These are phyloP conservation scores for Teinopalpus imperialis DNA, from an alignment of 2,888 invertebrate genomes.

Conservation along the genomic window DNA sequence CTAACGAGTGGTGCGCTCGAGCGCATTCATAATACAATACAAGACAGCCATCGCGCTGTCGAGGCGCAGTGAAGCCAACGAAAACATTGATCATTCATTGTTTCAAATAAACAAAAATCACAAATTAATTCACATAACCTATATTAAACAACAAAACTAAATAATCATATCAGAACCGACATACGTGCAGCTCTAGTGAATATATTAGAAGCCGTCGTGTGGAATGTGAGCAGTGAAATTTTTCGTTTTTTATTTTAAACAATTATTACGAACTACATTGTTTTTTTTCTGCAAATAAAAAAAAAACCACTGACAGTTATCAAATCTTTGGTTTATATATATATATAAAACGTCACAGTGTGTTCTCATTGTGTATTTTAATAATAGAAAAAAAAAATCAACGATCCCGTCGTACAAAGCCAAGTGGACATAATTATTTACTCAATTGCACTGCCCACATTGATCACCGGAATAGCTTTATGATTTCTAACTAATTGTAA, in stretches of 20 bases:
- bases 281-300: too few relatives aligned
- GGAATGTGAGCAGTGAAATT: background rate
- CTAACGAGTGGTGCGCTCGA: background rate
- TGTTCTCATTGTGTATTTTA: too few relatives aligned
- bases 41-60: background rate
- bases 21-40: background rate
- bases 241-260: too few relatives aligned
- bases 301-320: too few relatives aligned
- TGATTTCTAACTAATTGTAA: slow-evolving; percentile 1
- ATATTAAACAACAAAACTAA: background rate
- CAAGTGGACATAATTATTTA: too few relatives aligned
- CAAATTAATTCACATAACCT: background rate
- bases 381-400: too few relatives aligned
- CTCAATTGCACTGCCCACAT: too few relatives aligned
- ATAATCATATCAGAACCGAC: background rate
- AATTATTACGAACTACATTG: too few relatives aligned
- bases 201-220: background rate
- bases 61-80: background rate
- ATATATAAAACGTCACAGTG: too few relatives aligned
- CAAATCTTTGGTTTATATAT: too few relatives aligned
- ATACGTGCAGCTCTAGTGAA: background rate
- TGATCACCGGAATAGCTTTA: too few relatives aligned
- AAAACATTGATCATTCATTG: background rate
- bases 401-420: too few relatives aligned
- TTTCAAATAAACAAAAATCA: background rate